Percentiles rank a stretch among this genome's conserved stretches.
These are phyloP conservation scores for Anolis sagrei DNA, from an alignment of 2,113 vertebrate genomes.

Conservation along the genomic window DNA sequence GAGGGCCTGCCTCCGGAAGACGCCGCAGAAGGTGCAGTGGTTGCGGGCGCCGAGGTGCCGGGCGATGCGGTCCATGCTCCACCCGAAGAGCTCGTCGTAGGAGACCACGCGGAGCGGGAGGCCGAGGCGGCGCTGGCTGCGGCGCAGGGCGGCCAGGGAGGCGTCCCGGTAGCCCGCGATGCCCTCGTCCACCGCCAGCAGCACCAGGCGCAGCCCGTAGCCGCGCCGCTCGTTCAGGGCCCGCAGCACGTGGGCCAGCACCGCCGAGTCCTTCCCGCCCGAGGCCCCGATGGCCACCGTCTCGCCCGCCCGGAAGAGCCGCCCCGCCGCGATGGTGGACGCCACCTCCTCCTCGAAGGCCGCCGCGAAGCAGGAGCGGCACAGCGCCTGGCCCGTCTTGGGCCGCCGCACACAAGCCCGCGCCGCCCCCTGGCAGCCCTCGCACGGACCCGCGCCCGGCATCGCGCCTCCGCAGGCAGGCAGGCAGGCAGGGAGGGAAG, in stretches of 20 bases:
- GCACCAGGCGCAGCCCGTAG: constrained; percentile 79
- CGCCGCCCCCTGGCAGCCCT: constrained; percentile 71
- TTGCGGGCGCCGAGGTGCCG: constrained; percentile 81
- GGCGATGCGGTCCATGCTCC: constrained; percentile 90
- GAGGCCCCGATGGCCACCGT: constrained; percentile 87
- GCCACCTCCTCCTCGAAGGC: constrained; percentile 89
- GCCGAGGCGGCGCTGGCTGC: constrained; percentile 83
- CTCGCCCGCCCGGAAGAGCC: constrained; percentile 81
- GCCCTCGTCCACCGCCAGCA: constrained; percentile 90
- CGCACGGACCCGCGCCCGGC: constrained; percentile 75
- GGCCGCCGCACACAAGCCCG: constrained; percentile 77
- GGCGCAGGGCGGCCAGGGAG: constrained; percentile 86
- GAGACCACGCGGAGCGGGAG: constrained; percentile 88
- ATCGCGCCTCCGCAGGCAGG: constrained; percentile 49
- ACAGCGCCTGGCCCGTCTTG: constrained; percentile 82
- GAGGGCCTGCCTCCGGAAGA: constrained; percentile 87
- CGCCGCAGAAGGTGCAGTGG: constrained; percentile 92
- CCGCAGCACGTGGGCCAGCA: constrained; percentile 87
- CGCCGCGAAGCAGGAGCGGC: constrained; percentile 85
- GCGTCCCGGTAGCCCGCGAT: constrained; percentile 89
- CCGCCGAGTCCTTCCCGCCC: constrained; percentile 90
- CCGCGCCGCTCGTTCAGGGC: constrained; percentile 80
- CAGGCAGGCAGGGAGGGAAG: too few relatives aligned
- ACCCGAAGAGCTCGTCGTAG: constrained; percentile 86
- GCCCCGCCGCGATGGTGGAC: constrained; percentile 77